A percentile compares a stretch with the other conserved stretches of the same genome.
phyloP scores from a whole-genome alignment of 2,888 invertebrate genomes.

The Cartodere bifasciata region DNA sequence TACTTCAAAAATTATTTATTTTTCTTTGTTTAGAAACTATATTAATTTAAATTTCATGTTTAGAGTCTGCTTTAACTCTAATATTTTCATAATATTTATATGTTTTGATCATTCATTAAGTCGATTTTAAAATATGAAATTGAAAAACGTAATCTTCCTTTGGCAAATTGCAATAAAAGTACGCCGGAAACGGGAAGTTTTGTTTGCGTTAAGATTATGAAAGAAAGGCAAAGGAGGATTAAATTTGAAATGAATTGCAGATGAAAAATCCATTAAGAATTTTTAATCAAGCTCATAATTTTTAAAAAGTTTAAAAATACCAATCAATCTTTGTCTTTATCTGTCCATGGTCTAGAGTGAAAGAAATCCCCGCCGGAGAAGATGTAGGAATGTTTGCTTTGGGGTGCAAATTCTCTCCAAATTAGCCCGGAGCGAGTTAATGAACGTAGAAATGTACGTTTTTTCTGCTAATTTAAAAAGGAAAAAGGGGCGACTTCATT shows the following conservation, averaged over 20 bases:
- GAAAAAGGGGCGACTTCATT: conserved; percentile 32
- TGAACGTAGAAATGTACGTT: conserved; percentile 38
- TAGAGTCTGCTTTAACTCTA: no score
- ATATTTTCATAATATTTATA: no score
- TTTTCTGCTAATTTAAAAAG: conserved; percentile 37
- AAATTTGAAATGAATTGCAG: conserved; percentile 10
- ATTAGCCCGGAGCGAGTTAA: conserved; percentile 38
- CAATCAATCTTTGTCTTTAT: conserved; percentile 29
- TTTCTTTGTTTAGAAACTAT: no score
- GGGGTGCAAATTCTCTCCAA: conserved; percentile 37
- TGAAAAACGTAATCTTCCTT: no score
- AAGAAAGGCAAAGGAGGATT: not conserved
- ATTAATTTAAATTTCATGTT: no score
- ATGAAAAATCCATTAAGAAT: conserved; percentile 25
- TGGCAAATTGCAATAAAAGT: no score
- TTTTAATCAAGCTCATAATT: conserved; percentile 28
- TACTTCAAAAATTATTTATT: no score
- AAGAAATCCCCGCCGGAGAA: conserved; percentile 21
- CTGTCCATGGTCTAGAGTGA: no score
- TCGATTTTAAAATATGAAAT: no score
- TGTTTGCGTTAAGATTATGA: no score
- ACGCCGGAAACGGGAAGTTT: no score
- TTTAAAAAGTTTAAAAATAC: conserved; percentile 20
- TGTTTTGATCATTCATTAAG: no score
- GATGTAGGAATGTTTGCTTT: conserved; percentile 31